Conservation (phyloP, 2,113 vertebrate genomes). For the Phyllopteryx taeniolatus region DNA sequence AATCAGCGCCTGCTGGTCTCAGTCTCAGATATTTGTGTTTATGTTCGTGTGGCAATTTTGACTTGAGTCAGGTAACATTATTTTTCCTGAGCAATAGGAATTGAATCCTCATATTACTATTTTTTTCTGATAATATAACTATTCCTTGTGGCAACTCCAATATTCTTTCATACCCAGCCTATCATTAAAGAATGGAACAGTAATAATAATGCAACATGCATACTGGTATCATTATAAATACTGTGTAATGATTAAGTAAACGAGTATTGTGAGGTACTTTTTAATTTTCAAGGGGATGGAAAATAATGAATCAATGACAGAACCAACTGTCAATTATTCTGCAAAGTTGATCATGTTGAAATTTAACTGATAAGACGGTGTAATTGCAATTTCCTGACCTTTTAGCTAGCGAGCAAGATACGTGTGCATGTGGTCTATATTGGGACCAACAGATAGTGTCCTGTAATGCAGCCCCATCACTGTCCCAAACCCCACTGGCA, state of each 20-base stretch:
- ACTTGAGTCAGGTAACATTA: too few relatives aligned
- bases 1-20: too few relatives aligned
- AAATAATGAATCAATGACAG: neutral
- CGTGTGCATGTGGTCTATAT: constrained; percentile 25
- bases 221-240: too few relatives aligned
- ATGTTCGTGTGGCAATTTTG: too few relatives aligned
- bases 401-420: constrained; percentile 12
- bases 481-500: constrained; percentile 51
- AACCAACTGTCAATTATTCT: neutral
- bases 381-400: constrained; percentile 37
- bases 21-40: too few relatives aligned
- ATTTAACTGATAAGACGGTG: constrained; percentile 23
- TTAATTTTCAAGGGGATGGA: neutral
- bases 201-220: too few relatives aligned
- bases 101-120: too few relatives aligned
- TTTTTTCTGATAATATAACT: too few relatives aligned
- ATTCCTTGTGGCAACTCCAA: neutral
- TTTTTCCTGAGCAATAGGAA: too few relatives aligned
- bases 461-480: constrained; percentile 56
- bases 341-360: neutral
- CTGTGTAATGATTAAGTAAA: too few relatives aligned
- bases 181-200: neutral
- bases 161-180: neutral
- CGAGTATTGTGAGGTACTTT: too few relatives aligned
- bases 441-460: constrained; percentile 51